Evolutionary conservation across 37 sponge, comb jelly and placozoan species (phyloP).

Genomic region (Halisarca cf. caerulea): DNA sequence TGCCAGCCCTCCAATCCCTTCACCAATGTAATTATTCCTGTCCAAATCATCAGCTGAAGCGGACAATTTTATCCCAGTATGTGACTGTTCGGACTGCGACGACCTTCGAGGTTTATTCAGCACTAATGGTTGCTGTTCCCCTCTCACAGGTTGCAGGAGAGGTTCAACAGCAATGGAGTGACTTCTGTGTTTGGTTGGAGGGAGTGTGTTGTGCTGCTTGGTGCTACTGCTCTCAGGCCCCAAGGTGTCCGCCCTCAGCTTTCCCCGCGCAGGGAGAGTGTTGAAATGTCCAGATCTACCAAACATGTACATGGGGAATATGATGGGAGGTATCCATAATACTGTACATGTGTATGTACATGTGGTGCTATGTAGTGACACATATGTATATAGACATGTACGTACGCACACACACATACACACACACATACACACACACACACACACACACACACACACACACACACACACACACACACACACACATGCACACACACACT

Average conservation of each 20-base stretch:
- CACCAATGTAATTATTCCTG: neutral
- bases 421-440: neutral
- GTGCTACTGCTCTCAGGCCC: neutral
- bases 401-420: too few species aligned
- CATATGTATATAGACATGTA: too few species aligned
- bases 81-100: neutral
- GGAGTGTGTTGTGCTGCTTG: neutral
- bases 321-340: too few species aligned
- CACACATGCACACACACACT: slow-evolving; percentile 28
- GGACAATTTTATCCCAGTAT: neutral
- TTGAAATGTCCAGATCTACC: neutral
- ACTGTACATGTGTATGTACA: too few species aligned
- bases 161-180: neutral
- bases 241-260: too few species aligned
- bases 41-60: slow-evolving; percentile 17
- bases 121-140: neutral
- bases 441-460: neutral
- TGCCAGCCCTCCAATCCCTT: neutral
- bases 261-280: neutral
- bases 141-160: neutral
- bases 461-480: slow-evolving; percentile 32
- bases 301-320: too few species aligned
- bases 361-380: too few species aligned
- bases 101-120: slow-evolving; percentile 17
- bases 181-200: neutral